phyloP scores from a whole-genome alignment of 1,140 invertebrate genomes.

The Drosophila suzukii region DNA sequence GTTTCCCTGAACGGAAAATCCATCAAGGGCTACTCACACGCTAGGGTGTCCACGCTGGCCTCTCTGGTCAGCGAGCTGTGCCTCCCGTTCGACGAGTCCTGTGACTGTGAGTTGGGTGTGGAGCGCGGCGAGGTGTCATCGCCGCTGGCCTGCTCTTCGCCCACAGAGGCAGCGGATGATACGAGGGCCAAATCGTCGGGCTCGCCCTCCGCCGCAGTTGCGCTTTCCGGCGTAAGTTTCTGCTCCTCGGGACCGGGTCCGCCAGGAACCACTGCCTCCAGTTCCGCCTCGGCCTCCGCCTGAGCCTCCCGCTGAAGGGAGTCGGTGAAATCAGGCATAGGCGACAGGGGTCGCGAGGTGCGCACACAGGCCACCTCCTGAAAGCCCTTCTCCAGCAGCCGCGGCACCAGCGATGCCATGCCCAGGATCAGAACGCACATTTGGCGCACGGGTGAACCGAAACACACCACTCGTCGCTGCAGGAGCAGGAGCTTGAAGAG shows the following conservation, averaged over 20 bases:
- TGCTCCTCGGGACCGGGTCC: constrained; percentile 30
- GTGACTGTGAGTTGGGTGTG: constrained; percentile 72
- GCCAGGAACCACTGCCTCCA: not conserved
- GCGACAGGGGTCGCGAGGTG: constrained; percentile 91
- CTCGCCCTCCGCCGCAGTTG: constrained; percentile 55
- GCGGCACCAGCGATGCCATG: constrained; percentile 95
- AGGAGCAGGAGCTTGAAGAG: constrained; percentile 97
- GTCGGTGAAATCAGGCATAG: constrained; percentile 88
- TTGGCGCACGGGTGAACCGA: constrained; percentile 95
- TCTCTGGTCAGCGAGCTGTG: constrained; percentile 87
- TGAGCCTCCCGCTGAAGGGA: constrained; percentile 72
- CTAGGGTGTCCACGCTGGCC: constrained; percentile 87
- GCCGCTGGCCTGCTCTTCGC: constrained; percentile 64
- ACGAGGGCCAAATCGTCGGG: constrained; percentile 63
- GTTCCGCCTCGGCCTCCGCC: constrained; percentile 46
- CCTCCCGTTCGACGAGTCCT: constrained; percentile 79
- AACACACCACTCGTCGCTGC: constrained; percentile 96
- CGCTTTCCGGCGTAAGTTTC: constrained; percentile 38
- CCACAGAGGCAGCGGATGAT: constrained; percentile 72
- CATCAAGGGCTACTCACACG: constrained; percentile 82
- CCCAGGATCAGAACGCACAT: constrained; percentile 95
- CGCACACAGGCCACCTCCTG: constrained; percentile 91
- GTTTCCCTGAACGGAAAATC: no score
- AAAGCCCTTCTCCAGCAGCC: constrained; percentile 94
- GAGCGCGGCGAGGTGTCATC: constrained; percentile 65